Evolutionary conservation across 2,888 invertebrate genomes (phyloP).

Genomic region (Synergus gifuensis): DNA sequence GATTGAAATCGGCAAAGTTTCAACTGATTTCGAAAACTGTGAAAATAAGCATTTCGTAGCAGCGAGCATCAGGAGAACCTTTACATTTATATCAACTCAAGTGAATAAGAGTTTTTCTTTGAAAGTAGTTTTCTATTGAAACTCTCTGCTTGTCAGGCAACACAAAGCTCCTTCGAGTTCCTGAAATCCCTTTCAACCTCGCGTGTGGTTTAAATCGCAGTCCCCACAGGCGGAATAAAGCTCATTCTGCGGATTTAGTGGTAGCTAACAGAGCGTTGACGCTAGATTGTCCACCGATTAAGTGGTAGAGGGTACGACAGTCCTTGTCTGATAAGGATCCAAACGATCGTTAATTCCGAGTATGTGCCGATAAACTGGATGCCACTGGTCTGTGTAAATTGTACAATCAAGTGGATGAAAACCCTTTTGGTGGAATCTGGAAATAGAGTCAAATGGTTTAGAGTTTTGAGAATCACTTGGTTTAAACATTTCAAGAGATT

Average conservation of each 20-base stretch:
- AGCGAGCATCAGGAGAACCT: neutral
- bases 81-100: slow-evolving; percentile 2
- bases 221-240: slow-evolving; percentile 14
- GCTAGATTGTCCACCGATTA: slow-evolving; percentile 1
- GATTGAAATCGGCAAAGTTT: neutral
- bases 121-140: slow-evolving; percentile 28
- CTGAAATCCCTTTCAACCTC: slow-evolving; percentile 27
- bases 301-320: neutral
- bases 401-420: neutral
- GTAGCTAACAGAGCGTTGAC: slow-evolving; percentile 23
- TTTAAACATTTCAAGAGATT: too few relatives aligned
- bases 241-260: slow-evolving; percentile 1
- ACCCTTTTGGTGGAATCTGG: neutral
- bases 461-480: too few relatives aligned
- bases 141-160: slow-evolving; percentile 29
- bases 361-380: neutral
- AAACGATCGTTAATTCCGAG: neutral
- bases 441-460: too few relatives aligned
- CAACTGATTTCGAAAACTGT: neutral
- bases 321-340: neutral
- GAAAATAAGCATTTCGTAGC: neutral
- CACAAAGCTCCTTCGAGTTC: slow-evolving; percentile 33
- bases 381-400: neutral
- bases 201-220: slow-evolving; percentile 32
- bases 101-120: slow-evolving; percentile 38